Evolutionary conservation across 1,140 invertebrate species (phyloP), one percentile per base, ranked within the genome.

Genomic region (Ceratitis capitata): DNA sequence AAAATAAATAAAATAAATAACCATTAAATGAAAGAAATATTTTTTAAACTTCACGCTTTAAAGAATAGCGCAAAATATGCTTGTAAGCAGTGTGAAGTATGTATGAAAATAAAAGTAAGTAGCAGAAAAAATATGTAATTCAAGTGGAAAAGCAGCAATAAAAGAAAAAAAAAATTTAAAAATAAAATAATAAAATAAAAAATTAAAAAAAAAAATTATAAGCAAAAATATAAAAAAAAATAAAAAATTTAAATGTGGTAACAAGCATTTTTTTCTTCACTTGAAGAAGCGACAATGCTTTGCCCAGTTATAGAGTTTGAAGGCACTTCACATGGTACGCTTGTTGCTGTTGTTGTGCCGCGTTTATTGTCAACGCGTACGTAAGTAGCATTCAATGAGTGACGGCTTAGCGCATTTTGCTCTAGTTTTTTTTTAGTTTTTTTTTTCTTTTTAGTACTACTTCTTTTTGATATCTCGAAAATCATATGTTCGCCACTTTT

Each of bases 81-180:
- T 3, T n/a, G 19, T 23, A 78, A 23, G n/a, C 26, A 45, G 39
- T 45, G 35, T 78, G 9, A 78, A 78, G 69, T 35, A n/a, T 42
- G 69, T 35, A n/a, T 42, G 69, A 45, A 78, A 69, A 78, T 78
- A 45, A 45, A 78, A 78, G 39, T 78, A 32, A 78, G 69, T n/a
- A 47, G 69, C 69, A 45, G 35, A 78, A 78, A 47, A 78, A 45
- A 45, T 78, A 23, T 10, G 42, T 78, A 45, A 78, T 45, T 78
- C 69, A 39, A 78, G 14, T 10, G 7, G 14, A 78, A 78, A 78
- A 69, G 6, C 23, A 12, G 56, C 12, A 53, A 47, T 53, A n/a
- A n/a, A n/a, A n/a, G n/a, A n/a, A n/a, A n/a, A n/a, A n/a, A n/a
- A n/a, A n/a, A n/a, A n/a, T n/a, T n/a, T n/a, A n/a, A n/a, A n/a